Percentiles rank a stretch among this genome's conserved stretches.
phyloP scores from a whole-genome alignment of 2,113 vertebrate species.

The Solea solea region DNA sequence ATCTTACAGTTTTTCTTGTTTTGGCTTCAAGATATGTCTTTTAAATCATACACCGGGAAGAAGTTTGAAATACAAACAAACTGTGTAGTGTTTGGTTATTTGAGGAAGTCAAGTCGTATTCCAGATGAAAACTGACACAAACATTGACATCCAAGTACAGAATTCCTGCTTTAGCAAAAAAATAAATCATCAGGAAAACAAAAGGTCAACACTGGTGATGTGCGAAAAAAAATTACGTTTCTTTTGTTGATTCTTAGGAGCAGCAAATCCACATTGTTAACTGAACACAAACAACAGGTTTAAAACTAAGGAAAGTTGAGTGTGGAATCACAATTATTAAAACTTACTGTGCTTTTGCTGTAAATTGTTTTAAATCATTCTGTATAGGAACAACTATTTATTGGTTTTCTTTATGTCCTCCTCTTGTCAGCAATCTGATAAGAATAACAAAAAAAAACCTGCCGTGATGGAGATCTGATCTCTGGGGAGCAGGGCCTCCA shows the following conservation, averaged over 20 bases:
- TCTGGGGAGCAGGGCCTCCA: slow-evolving; percentile 38
- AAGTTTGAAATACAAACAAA: neutral
- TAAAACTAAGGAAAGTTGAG: neutral
- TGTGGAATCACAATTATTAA: no score
- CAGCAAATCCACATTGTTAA: slow-evolving; percentile 14
- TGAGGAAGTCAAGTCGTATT: neutral
- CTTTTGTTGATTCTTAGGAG: no score
- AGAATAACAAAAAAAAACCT: neutral
- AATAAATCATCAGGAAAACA: no score
- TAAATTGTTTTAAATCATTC: no score
- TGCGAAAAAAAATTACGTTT: no score
- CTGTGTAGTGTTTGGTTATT: no score
- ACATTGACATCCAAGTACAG: neutral
- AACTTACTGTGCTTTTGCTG: no score
- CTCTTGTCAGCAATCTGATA: slow-evolving; percentile 8
- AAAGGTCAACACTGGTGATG: no score
- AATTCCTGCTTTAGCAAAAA: neutral
- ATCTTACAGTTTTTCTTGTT: neutral
- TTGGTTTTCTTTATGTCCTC: neutral
- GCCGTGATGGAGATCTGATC: slow-evolving; percentile 54
- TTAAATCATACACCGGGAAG: neutral
- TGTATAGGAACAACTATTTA: neutral
- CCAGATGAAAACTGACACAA: neutral
- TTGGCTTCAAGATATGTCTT: neutral
- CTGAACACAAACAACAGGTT: neutral